Evolutionary conservation across 2,113 vertebrate genomes (phyloP).

Genomic region (Pandion haliaetus): DNA sequence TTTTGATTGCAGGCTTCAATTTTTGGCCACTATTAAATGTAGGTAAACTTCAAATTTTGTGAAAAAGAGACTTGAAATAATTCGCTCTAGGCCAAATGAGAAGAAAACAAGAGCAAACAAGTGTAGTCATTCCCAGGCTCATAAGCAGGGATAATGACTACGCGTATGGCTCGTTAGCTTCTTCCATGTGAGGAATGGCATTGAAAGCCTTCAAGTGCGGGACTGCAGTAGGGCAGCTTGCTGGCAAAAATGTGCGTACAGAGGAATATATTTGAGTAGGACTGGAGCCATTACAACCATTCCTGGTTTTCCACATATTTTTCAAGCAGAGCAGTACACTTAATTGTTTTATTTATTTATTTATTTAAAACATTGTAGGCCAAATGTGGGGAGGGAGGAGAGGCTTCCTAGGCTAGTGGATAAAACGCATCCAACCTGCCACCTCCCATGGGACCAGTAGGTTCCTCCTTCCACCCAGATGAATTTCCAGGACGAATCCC

Average conservation of each 20-base stretch:
- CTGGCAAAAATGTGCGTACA: background rate
- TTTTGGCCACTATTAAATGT: background rate
- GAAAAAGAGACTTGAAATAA: background rate
- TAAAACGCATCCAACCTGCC: background rate
- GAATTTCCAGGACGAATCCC: background rate
- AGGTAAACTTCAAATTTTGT: background rate
- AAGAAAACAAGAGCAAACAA: background rate
- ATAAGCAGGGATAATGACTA: background rate
- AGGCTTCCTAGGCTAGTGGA: no score
- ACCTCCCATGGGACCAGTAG: background rate
- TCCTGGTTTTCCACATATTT: background rate
- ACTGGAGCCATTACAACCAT: background rate
- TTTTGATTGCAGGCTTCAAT: background rate
- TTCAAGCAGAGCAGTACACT: background rate
- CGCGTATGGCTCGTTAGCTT: no score
- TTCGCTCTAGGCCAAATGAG: background rate
- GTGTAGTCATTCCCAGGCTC: background rate
- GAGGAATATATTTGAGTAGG: background rate
- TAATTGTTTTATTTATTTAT: background rate
- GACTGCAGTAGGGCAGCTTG: background rate
- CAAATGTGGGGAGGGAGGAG: background rate
- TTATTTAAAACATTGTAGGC: background rate
- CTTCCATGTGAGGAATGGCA: conserved; percentile 28
- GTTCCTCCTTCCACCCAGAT: background rate
- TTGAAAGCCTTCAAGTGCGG: background rate